Percentiles rank a stretch among this genome's conserved stretches.
Evolutionary conservation across 2,113 vertebrate genomes (phyloP).

Genomic region (Pyrgilauda ruficollis): DNA sequence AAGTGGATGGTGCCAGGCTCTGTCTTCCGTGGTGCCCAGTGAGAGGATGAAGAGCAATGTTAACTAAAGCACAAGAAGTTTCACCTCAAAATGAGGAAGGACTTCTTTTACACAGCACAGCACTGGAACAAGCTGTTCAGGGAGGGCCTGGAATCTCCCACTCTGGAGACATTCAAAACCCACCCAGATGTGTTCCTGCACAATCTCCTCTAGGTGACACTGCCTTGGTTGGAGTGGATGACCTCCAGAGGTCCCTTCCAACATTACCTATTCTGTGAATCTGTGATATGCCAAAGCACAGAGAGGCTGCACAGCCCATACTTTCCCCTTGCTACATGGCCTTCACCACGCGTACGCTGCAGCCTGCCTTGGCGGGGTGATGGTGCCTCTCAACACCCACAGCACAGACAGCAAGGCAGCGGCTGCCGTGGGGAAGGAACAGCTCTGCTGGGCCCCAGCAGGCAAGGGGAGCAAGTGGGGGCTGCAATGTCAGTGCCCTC

Average conservation of each 20-base stretch:
- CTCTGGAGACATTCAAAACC: not conserved
- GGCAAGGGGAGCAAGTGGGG: not conserved
- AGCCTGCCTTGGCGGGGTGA: rapidly evolving
- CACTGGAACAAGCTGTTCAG: not conserved
- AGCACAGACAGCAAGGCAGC: not conserved
- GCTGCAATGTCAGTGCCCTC: not conserved
- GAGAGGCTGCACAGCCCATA: rapidly evolving
- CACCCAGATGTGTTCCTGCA: not conserved
- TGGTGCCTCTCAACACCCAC: not conserved
- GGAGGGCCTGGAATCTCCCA: not conserved
- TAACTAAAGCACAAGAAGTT: not conserved
- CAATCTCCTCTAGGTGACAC: not conserved
- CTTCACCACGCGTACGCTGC: rapidly evolving
- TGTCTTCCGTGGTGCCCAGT: not conserved
- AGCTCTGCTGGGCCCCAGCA: rapidly evolving
- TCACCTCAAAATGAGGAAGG: not conserved
- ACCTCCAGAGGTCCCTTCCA: not conserved
- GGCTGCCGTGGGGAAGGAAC: rapidly evolving
- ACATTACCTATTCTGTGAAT: not conserved
- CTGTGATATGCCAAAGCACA: not conserved
- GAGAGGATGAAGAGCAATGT: not conserved
- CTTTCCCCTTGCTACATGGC: rapidly evolving
- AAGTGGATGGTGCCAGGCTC: not conserved
- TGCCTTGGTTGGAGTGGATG: not conserved
- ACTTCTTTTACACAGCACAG: not conserved